A percentile compares a stretch with the other conserved stretches of the same genome.
Evolutionary conservation across 1,140 invertebrate genomes (phyloP).

Genomic region (Zaprionus kolodkinae): DNA sequence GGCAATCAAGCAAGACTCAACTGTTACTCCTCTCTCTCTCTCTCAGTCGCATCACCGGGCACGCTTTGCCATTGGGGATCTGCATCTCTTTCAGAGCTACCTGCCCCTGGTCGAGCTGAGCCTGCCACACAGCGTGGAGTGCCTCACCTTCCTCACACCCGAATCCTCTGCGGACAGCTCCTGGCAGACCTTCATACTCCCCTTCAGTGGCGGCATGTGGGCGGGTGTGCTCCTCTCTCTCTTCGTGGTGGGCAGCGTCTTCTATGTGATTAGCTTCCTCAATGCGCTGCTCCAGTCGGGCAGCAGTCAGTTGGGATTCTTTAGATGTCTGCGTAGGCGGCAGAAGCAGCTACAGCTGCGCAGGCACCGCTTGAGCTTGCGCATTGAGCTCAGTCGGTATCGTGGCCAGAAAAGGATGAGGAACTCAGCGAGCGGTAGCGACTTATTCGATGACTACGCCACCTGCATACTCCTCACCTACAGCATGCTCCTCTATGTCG

Average conservation of each 20-base stretch:
- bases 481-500: constrained; percentile 91
- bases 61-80: constrained; percentile 90
- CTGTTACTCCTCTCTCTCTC: background rate
- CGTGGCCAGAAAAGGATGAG: background rate
- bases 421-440: constrained; percentile 15
- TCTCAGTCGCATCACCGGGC: constrained; percentile 85
- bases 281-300: constrained; percentile 48
- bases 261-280: constrained; percentile 72
- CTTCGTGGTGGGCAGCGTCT: constrained; percentile 71
- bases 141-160: constrained; percentile 92
- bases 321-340: constrained; percentile 39
- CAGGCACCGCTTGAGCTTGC: constrained; percentile 56
- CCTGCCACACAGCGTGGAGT: constrained; percentile 91
- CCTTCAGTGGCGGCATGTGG: constrained; percentile 86
- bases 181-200: constrained; percentile 92
- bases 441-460: constrained; percentile 88
- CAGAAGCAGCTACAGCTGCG: background rate
- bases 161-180: constrained; percentile 91
- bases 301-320: constrained; percentile 32
- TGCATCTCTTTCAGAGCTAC: constrained; percentile 90
- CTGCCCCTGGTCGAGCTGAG: constrained; percentile 89
- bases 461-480: constrained; percentile 91
- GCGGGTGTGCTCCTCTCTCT: constrained; percentile 73
- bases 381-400: constrained; percentile 52
- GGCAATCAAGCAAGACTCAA: background rate